Conservation (phyloP, 2,113 vertebrate species). For the Taurulus bubalis region DNA sequence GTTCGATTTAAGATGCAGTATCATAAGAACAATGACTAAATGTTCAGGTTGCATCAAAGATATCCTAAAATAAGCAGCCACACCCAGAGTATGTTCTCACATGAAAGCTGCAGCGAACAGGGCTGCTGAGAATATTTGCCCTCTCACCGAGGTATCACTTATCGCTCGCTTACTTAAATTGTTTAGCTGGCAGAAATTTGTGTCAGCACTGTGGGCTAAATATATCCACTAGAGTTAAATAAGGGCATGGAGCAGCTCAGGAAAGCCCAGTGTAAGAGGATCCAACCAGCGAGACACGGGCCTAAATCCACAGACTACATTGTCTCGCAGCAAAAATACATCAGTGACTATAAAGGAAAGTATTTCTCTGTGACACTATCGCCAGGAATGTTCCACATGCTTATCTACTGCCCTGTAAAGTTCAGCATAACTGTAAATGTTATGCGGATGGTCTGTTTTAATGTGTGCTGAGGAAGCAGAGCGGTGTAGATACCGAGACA, state of each 20-base stretch:
- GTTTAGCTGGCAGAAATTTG: conserved; percentile 83
- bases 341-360: conserved; percentile 83
- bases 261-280: conserved; percentile 84
- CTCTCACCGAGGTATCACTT: conserved; percentile 72
- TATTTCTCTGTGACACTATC: conserved; percentile 82
- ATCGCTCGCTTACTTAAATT: conserved; percentile 75
- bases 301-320: conserved; percentile 79
- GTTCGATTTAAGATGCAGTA: no score
- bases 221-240: conserved; percentile 84
- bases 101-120: conserved; percentile 34
- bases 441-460: conserved; percentile 47
- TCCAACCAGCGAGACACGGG: conserved; percentile 63
- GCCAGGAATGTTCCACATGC: conserved; percentile 82
- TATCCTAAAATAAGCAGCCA: conserved; percentile 36
- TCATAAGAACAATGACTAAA: no score
- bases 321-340: conserved; percentile 84
- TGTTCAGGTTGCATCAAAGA: no score
- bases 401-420: conserved; percentile 67
- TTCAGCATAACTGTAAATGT: conserved; percentile 72
- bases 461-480: conserved; percentile 29
- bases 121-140: conserved; percentile 53
- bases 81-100: conserved; percentile 34
- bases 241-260: conserved; percentile 82
- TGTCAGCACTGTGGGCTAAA: conserved; percentile 81
- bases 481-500: background rate